Percentiles rank a stretch among this genome's conserved stretches.
Conservation (phyloP, 2,888 invertebrate genomes). For the Dryomyza anilis region DNA sequence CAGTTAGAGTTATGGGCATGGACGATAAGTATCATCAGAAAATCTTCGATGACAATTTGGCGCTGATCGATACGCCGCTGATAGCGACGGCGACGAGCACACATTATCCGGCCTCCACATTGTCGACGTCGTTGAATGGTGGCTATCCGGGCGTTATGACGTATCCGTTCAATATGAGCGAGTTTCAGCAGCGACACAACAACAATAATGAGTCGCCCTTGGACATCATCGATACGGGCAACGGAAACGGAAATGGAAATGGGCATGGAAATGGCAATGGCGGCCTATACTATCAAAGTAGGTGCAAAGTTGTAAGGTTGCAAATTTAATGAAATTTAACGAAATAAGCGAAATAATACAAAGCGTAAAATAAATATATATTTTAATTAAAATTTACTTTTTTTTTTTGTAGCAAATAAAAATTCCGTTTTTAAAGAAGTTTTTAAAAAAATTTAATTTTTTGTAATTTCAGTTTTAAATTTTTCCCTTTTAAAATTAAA, state of each 20-base stretch:
- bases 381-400: neutral
- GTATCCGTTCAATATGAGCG: conserved; percentile 54
- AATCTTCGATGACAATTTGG: conserved; percentile 61
- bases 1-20: conserved; percentile 63
- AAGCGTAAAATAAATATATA: neutral
- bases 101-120: conserved; percentile 50
- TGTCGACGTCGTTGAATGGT: conserved; percentile 29
- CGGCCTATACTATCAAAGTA: conserved; percentile 60
- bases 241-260: conserved; percentile 41
- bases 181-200: conserved; percentile 44
- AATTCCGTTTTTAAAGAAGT: too few relatives aligned
- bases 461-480: neutral
- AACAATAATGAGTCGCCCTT: conserved; percentile 48
- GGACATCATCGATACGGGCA: conserved; percentile 55
- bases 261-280: conserved; percentile 22
- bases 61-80: conserved; percentile 61
- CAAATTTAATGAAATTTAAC: neutral
- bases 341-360: neutral
- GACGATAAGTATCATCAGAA: conserved; percentile 62
- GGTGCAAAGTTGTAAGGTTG: conserved; percentile 39
- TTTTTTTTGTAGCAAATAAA: too few relatives aligned
- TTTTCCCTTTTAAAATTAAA: neutral
- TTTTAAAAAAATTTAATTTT: neutral
- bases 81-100: conserved; percentile 53
- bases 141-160: conserved; percentile 50